Conservation (phyloP, 2,888 invertebrate species). For the Mactromeris polynyma region DNA sequence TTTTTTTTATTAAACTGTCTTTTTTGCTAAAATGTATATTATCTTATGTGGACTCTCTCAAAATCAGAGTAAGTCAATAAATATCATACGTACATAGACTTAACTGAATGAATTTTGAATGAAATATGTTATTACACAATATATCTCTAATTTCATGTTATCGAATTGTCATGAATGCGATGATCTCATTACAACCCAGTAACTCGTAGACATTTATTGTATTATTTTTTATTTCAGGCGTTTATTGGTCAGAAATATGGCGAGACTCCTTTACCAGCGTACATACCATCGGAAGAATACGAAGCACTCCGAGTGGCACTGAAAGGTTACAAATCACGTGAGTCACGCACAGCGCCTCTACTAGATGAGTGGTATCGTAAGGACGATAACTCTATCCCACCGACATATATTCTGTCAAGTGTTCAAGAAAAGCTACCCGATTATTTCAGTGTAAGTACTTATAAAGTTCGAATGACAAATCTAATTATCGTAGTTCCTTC, state of each 20-base stretch:
- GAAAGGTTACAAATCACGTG: slow-evolving; percentile 79
- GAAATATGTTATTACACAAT: too few species aligned
- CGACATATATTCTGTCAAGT: slow-evolving; percentile 78
- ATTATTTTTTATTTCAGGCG: slow-evolving; percentile 76
- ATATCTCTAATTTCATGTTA: too few species aligned
- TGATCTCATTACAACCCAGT: too few species aligned
- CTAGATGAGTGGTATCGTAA: slow-evolving; percentile 83
- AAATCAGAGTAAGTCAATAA: too few species aligned
- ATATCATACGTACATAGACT: too few species aligned
- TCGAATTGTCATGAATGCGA: too few species aligned
- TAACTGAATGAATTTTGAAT: too few species aligned
- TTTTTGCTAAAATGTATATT: too few species aligned
- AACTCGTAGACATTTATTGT: too few species aligned
- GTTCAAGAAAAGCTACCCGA: slow-evolving; percentile 67
- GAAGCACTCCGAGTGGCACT: slow-evolving; percentile 79
- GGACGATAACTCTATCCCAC: slow-evolving; percentile 83
- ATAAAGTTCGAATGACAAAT: neutral
- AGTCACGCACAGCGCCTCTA: slow-evolving; percentile 80
- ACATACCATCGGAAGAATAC: slow-evolving; percentile 81
- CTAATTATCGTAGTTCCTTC: neutral
- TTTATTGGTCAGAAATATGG: slow-evolving; percentile 85
- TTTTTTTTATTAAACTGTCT: too few species aligned
- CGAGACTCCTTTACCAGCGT: slow-evolving; percentile 75
- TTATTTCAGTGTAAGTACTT: slow-evolving; percentile 64
- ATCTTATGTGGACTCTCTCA: too few species aligned